Evolutionary conservation across 2,797 vertebrate genomes (phyloP).

Genomic region (Tamandua tetradactyla): DNA sequence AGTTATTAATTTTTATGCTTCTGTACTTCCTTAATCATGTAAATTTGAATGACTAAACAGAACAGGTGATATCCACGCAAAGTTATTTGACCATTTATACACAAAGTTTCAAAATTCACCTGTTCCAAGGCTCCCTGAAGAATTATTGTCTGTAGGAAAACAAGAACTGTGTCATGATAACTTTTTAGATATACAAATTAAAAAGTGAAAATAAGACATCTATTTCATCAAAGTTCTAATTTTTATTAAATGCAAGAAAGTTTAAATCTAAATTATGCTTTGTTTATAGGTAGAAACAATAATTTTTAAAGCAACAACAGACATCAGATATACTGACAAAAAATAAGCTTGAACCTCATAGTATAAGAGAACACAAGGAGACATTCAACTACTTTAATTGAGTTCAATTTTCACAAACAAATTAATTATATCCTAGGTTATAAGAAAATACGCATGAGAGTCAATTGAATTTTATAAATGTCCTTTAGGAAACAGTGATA

Average conservation of each 20-base stretch:
- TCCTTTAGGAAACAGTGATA: background rate
- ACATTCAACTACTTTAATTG: background rate
- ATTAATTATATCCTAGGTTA: background rate
- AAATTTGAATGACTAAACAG: background rate
- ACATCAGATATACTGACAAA: background rate
- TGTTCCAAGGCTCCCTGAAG: background rate
- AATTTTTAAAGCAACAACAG: background rate
- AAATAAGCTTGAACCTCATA: background rate
- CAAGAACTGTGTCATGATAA: background rate
- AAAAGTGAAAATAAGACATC: background rate
- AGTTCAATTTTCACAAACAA: background rate
- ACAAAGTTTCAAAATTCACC: background rate
- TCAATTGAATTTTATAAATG: background rate
- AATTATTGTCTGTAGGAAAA: background rate
- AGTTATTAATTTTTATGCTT: background rate
- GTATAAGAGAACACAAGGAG: background rate
- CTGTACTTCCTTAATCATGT: background rate
- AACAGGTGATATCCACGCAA: background rate
- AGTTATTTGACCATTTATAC: background rate
- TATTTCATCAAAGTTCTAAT: background rate
- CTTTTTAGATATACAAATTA: background rate
- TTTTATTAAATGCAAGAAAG: constrained; percentile 15
- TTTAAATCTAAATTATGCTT: background rate
- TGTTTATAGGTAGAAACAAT: background rate
- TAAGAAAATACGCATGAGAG: background rate